Evolutionary conservation across 2,797 vertebrate genomes (phyloP).

Genomic region (Picus viridis): DNA sequence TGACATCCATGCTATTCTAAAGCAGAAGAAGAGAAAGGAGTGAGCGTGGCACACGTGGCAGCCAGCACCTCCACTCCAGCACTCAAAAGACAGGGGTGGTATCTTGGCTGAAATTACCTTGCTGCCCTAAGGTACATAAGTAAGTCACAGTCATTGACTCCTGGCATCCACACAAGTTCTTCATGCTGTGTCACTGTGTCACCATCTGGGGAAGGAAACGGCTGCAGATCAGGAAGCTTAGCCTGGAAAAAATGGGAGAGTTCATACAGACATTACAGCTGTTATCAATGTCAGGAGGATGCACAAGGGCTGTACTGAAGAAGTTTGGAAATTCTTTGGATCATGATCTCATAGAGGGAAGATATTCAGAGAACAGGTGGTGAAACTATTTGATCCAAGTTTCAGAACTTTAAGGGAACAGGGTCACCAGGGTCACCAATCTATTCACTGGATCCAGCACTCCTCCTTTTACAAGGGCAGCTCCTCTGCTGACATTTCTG

Average conservation of each 20-base stretch:
- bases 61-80: rapidly evolving
- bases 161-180: slow-evolving; percentile 98
- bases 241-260: slow-evolving; percentile 79
- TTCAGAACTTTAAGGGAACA: neutral
- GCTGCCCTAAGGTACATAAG: slow-evolving; percentile 99
- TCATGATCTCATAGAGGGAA: rapidly evolving
- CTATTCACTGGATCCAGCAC: neutral
- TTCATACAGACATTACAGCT: neutral
- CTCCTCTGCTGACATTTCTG: rapidly evolving
- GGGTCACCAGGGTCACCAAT: neutral
- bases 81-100: rapidly evolving
- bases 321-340: rapidly evolving
- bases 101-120: slow-evolving; percentile 79
- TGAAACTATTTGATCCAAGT: neutral
- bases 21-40: neutral
- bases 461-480: neutral
- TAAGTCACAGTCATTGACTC: slow-evolving; percentile 98
- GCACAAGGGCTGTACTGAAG: no score
- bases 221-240: slow-evolving; percentile 97
- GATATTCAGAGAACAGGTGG: neutral
- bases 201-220: slow-evolving; percentile 92
- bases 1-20: rapidly evolving
- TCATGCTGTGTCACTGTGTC: slow-evolving; percentile 95
- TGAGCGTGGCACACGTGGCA: rapidly evolving
- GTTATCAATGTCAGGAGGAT: rapidly evolving